Evolutionary conservation across 2,113 vertebrate genomes (phyloP), one percentile per base, ranked within the genome.

Genomic region (Prietella phreatophila): DNA sequence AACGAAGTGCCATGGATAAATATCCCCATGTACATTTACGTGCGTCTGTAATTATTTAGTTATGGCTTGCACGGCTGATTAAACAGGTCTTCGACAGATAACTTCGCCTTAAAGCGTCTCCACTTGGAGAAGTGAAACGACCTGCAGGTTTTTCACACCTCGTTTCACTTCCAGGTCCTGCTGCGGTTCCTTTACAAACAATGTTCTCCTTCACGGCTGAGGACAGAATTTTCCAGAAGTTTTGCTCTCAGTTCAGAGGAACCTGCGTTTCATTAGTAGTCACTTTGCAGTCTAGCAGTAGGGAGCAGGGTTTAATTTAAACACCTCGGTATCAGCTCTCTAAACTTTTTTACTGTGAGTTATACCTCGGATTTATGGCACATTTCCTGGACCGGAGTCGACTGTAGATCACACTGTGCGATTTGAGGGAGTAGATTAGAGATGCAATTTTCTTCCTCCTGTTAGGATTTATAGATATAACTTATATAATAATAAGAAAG

Each of bases 341-440:
- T 82, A 79, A 78, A 58, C 85, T 87, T 60, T 88, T 69, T 50
- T 36, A 63, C 73, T 71, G 69, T 88, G 85, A 91, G 88, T 91
- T 91, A 90, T 61, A 83, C 87, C 83, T 90, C 76, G 89, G 90
- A 94, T 94, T 86, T 91, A 93, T 91, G 88, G 85, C n/a, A 65
- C 47, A 56, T 82, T 36, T 84, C 36, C 86, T 67, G 53, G 69
- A 50, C 90, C 89, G 85, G 85, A 88, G 89, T 85, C 88, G 86
- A 83, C 87, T 88, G 88, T 92, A 92, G 92, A 94, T 94, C 92
- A 91, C 89, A 91, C 89, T 85, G 85, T 65, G 56, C 81, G 73
- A 88, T 87, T 79, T 89, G 87, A 84, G 85, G 78, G 71, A 56
- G 89, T 89, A 93, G 93, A 95, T 95, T 94, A 93, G 91, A 95